Base-by-base conservation (phyloP, 2,888 invertebrate genomes). In the Nycteola revayana region DNA sequence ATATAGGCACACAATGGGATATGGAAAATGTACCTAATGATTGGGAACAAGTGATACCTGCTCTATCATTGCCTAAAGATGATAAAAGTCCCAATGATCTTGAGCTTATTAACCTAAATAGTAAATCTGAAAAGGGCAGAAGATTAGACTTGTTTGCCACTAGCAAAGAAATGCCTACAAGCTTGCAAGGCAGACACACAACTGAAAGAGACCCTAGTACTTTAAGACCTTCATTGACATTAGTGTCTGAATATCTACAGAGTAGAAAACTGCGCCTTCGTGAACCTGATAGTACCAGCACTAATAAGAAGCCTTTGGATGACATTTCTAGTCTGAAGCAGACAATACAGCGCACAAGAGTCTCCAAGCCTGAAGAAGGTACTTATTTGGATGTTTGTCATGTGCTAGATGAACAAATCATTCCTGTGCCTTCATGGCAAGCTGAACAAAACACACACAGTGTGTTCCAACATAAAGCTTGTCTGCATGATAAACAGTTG, bases 81-180 rank as follows among this genome's bases (percentile, higher is more conserved):
- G 71, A 70, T 28, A 65, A 55, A 37, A 74, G 57, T 45, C 41
- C 44, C 3, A 76, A 69, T 49, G 74, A 73, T 11, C 52, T 63
- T 9, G 61, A 55, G 27, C 2, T 7, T 21, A 68, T 62, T 36
- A 61, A 63, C 35, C 36, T 38, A 32, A 62, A 64, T 10, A 72
- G 57, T 30, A 75, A 66, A 60, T 47, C 63, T 7, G 75, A 75
- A 9, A 74, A 71, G 46, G 73, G 44, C 41, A 80, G 70, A 54
- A 69, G 61, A 45, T 37, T 65, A 1, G 77, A 88, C 49, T 56
- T 88, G 25, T 88, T 88, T 76, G 86, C 87, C 6, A 42, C 86
- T 2, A 88, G 88, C 49, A 75, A 80, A 34, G 87, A 87, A 59
- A 88, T 88, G 87, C 86, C 83, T 7, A 69, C 75, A 8, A 81